phyloP scores from a whole-genome alignment of 2,888 invertebrate species.

The Liopterus haemorrhoidalis region DNA sequence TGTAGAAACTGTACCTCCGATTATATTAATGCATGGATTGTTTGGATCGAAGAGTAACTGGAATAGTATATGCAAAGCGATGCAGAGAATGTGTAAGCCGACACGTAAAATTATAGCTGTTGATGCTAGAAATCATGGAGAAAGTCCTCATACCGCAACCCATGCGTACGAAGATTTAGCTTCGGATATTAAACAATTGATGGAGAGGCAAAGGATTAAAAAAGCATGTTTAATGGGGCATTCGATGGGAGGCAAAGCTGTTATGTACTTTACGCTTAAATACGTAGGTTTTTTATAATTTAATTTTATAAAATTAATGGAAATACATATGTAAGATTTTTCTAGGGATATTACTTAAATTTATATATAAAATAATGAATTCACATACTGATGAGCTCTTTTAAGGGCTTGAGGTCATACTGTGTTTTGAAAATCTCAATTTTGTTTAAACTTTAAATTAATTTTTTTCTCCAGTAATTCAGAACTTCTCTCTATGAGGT shows the following conservation, averaged over 20 bases:
- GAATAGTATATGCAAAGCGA: slow-evolving; percentile 69
- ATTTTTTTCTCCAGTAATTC: too few species aligned
- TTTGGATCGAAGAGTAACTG: slow-evolving; percentile 85
- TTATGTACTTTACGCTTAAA: slow-evolving; percentile 76
- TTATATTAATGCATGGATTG: slow-evolving; percentile 81
- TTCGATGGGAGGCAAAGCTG: slow-evolving; percentile 92
- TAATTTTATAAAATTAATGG: not conserved
- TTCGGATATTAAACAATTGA: slow-evolving; percentile 62
- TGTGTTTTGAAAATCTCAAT: too few species aligned
- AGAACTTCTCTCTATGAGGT: too few species aligned
- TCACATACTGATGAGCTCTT: too few species aligned
- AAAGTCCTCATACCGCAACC: slow-evolving; percentile 71
- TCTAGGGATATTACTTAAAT: too few species aligned
- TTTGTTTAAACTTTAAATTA: too few species aligned
- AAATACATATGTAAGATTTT: slow-evolving; percentile 9
- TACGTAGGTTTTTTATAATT: slow-evolving; percentile 48
- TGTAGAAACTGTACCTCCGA: slow-evolving; percentile 49
- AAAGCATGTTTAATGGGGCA: slow-evolving; percentile 76
- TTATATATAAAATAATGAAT: too few species aligned
- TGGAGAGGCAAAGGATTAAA: slow-evolving; percentile 57
- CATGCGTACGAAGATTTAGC: slow-evolving; percentile 72
- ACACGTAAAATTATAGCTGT: slow-evolving; percentile 68
- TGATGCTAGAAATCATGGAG: slow-evolving; percentile 93
- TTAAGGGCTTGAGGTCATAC: too few species aligned
- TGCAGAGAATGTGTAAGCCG: slow-evolving; percentile 58